phyloP scores from a whole-genome alignment of 1,140 invertebrate species.

The Bradynema listronoti region DNA sequence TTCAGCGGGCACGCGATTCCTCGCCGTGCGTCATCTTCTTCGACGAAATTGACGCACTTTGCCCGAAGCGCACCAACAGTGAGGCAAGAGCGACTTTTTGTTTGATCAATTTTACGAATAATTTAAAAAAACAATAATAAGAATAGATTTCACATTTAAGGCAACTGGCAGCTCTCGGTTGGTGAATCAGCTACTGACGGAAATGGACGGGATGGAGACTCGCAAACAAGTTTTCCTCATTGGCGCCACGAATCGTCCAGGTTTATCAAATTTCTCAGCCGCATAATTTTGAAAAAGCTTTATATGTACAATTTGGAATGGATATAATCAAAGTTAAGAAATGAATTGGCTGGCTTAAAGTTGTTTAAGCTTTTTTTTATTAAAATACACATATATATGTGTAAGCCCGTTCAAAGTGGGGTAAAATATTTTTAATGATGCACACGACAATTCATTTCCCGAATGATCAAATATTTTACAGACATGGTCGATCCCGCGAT shows the following conservation, averaged over 20 bases:
- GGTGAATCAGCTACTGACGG: conserved; percentile 91
- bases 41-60: conserved; percentile 94
- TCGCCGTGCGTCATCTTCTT: conserved; percentile 98
- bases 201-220: conserved; percentile 92
- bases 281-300: not conserved
- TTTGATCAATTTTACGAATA: too few species aligned
- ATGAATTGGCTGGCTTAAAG: not conserved
- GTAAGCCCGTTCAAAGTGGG: too few species aligned
- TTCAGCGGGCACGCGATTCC: conserved; percentile 84
- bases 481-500: conserved; percentile 95
- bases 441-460: not conserved
- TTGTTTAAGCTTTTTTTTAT: not conserved
- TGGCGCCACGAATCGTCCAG: conserved; percentile 86
- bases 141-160: conserved; percentile 31
- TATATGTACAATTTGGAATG: not conserved
- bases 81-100: conserved; percentile 65
- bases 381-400: not conserved
- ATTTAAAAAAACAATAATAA: conserved; percentile 1
- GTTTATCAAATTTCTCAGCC: conserved; percentile 3
- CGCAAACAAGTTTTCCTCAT: conserved; percentile 81
- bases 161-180: conserved; percentile 66
- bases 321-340: not conserved
- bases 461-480: conserved; percentile 28
- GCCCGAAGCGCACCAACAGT: conserved; percentile 74
- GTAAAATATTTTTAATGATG: too few species aligned